A percentile compares a stretch with the other conserved stretches of the same genome.
Conservation (phyloP, 2,888 invertebrate genomes). For the Parascotia fuliginaria region DNA sequence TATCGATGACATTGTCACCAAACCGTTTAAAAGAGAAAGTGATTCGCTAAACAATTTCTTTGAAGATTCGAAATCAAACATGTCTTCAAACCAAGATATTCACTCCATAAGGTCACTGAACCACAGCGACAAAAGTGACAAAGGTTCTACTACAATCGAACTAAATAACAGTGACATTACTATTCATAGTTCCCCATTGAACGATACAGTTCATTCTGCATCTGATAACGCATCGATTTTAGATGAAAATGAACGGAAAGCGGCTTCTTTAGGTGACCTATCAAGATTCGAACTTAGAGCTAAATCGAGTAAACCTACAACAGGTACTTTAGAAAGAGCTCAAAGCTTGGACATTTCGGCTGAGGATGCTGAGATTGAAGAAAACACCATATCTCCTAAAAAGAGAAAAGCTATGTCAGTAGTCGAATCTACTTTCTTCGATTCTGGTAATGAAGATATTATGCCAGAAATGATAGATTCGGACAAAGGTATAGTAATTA, state of each 20-base stretch:
- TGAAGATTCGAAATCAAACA: constrained; percentile 77
- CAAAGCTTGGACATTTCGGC: constrained; percentile 92
- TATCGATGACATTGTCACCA: constrained; percentile 83
- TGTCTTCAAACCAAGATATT: constrained; percentile 78
- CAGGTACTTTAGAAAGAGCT: constrained; percentile 90
- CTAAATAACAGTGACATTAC: constrained; percentile 91
- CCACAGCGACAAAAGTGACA: constrained; percentile 81
- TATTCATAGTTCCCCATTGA: constrained; percentile 89
- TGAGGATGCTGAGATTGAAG: constrained; percentile 77
- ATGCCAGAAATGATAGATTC: constrained; percentile 76
- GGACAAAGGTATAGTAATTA: constrained; percentile 65
- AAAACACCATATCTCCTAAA: constrained; percentile 82
- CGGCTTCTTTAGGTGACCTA: constrained; percentile 92
- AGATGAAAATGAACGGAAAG: constrained; percentile 89
- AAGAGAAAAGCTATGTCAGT: constrained; percentile 88
- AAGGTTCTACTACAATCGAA: constrained; percentile 88
- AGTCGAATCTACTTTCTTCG: constrained; percentile 77
- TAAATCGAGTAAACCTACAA: constrained; percentile 75
- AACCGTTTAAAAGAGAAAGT: constrained; percentile 78
- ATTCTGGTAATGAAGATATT: constrained; percentile 72
- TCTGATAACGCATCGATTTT: constrained; percentile 79
- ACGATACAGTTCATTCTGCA: constrained; percentile 73
- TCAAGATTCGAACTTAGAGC: constrained; percentile 87
- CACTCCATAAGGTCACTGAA: constrained; percentile 77
- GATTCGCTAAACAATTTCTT: constrained; percentile 80